Percentiles rank a stretch among this genome's conserved stretches.
Conservation (phyloP, 2,797 vertebrate genomes). For the Anas capensis region DNA sequence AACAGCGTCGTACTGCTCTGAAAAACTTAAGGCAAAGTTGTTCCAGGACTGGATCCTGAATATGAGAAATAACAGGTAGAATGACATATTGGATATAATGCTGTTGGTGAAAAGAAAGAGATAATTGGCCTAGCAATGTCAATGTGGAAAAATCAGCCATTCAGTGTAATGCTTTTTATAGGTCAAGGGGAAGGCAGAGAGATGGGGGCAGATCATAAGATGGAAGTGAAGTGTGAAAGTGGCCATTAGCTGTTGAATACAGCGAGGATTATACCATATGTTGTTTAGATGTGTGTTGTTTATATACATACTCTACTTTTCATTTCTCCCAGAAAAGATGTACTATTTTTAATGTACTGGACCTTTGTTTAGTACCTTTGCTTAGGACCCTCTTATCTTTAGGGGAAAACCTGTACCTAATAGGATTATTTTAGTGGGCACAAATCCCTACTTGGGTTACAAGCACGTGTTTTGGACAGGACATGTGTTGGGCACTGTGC, state of each 20-base stretch:
- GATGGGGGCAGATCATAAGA: neutral
- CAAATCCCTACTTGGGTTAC: neutral
- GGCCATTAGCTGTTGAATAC: neutral
- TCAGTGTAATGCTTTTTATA: neutral
- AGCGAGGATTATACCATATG: neutral
- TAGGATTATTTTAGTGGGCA: neutral
- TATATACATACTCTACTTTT: neutral
- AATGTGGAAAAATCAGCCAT: neutral
- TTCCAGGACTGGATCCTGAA: neutral
- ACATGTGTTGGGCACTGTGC: accelerated
- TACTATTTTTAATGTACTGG: neutral
- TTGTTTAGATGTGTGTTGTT: neutral
- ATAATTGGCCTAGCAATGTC: neutral
- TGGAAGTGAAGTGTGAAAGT: accelerated
- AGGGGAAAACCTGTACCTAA: neutral
- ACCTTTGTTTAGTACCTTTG: neutral
- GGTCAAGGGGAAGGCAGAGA: neutral
- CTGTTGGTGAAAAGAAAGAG: neutral
- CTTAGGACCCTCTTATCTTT: neutral
- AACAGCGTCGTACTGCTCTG: neutral
- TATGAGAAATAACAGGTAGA: neutral
- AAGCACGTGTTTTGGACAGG: neutral
- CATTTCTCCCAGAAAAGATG: neutral
- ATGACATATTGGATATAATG: neutral
- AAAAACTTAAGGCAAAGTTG: neutral